Conservation (phyloP, 2,888 invertebrate genomes). For the Horisme vitalbata region DNA sequence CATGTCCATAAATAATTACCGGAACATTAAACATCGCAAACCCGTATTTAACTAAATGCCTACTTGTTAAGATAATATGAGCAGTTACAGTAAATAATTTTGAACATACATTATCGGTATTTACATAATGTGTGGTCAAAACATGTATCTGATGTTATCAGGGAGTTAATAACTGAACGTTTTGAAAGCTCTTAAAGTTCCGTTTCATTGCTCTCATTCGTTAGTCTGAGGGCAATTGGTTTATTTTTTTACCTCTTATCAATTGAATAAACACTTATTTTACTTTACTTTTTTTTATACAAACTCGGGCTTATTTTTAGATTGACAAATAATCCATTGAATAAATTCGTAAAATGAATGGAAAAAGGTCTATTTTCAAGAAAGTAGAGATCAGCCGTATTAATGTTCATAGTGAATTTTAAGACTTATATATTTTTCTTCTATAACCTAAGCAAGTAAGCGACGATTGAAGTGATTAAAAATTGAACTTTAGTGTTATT, state of each 20-base stretch:
- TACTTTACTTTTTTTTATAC: too few species aligned
- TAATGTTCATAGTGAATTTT: too few species aligned
- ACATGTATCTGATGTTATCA: slow-evolving; percentile 32
- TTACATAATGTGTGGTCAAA: slow-evolving; percentile 32
- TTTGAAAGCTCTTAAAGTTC: slow-evolving; percentile 36
- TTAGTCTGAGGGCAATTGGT: slow-evolving; percentile 17
- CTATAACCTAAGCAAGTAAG: too few species aligned
- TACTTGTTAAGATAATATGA: slow-evolving; percentile 33
- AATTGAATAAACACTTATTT: too few species aligned
- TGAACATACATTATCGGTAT: slow-evolving; percentile 34
- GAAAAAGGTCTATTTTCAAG: too few species aligned
- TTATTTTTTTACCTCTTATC: neutral
- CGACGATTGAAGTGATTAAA: too few species aligned
- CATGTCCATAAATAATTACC: slow-evolving; percentile 28
- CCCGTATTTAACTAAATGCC: slow-evolving; percentile 33
- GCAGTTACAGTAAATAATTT: slow-evolving; percentile 27
- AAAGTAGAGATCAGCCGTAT: too few species aligned
- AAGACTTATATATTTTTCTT: too few species aligned
- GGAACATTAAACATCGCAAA: slow-evolving; percentile 23
- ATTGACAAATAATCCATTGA: too few species aligned
- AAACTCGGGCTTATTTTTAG: too few species aligned
- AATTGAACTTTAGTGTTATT: too few species aligned
- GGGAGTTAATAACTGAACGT: slow-evolving; percentile 37
- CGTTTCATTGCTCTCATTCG: slow-evolving; percentile 35
- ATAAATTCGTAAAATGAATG: too few species aligned